phyloP scores from a whole-genome alignment of 37 sponge, comb jelly and placozoan genomes.

The Theonella swinhoei region DNA sequence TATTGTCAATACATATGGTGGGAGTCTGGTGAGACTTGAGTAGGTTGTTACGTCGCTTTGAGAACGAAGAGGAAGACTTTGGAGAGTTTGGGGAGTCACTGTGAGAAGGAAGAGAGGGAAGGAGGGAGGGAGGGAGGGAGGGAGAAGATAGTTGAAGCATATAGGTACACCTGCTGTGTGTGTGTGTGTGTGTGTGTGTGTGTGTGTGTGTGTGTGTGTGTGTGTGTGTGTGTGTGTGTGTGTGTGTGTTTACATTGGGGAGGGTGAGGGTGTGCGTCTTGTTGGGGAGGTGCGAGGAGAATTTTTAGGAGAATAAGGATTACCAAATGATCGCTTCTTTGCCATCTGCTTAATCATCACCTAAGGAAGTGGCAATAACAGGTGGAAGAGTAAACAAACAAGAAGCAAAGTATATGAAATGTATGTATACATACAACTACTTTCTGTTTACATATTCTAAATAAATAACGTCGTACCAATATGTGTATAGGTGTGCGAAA shows the following conservation, averaged over 20 bases:
- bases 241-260: slow-evolving; percentile 29
- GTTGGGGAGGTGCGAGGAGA: slow-evolving; percentile 30
- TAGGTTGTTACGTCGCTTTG: neutral
- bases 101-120: slow-evolving; percentile 2
- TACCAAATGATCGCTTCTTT: slow-evolving; percentile 52
- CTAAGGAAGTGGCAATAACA: slow-evolving; percentile 24
- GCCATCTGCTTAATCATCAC: slow-evolving; percentile 85
- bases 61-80: neutral
- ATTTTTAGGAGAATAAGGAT: slow-evolving; percentile 41
- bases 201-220: no score
- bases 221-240: no score
- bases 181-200: neutral
- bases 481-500: slow-evolving; percentile 71
- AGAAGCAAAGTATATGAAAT: no score
- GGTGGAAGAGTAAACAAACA: neutral
- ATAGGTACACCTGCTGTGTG: neutral
- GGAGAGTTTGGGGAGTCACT: neutral
- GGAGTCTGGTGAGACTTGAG: neutral
- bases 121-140: neutral
- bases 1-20: neutral
- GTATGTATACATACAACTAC: no score
- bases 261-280: neutral
- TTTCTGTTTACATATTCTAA: no score
- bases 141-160: neutral
- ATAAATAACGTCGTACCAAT: slow-evolving; percentile 37